Percentiles rank a stretch among this genome's conserved stretches.
Conservation (phyloP, 2,113 vertebrate genomes). For the Brachypodius melanocephalos region DNA sequence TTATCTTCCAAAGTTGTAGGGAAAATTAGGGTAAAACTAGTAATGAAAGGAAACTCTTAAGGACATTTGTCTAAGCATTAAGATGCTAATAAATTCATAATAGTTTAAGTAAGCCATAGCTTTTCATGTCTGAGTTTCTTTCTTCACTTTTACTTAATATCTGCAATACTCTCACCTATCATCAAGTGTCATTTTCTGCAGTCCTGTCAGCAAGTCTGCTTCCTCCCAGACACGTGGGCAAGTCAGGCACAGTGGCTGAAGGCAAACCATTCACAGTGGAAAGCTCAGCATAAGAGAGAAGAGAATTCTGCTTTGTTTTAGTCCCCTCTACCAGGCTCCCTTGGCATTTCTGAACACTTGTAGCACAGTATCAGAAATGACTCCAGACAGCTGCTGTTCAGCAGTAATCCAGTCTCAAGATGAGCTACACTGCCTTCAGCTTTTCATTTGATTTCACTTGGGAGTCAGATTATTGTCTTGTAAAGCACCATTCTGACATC, state of each 20-base stretch:
- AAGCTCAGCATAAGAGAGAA: background rate
- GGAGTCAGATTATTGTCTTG: slow-evolving; percentile 49
- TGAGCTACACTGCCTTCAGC: slow-evolving; percentile 25
- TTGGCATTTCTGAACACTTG: slow-evolving; percentile 5
- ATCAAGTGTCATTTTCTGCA: background rate
- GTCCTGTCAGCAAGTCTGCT: background rate
- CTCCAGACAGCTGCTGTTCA: slow-evolving; percentile 29
- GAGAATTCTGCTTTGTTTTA: background rate
- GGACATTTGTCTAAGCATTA: background rate
- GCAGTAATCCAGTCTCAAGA: slow-evolving; percentile 6
- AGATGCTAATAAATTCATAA: background rate
- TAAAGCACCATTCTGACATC: slow-evolving; percentile 46
- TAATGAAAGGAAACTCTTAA: background rate
- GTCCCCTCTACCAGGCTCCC: background rate
- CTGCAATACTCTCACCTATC: background rate
- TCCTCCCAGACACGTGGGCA: background rate
- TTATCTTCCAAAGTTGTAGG: background rate
- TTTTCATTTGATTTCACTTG: slow-evolving; percentile 52
- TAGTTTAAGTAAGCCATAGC: background rate
- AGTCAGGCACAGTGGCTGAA: background rate
- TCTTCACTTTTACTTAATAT: background rate
- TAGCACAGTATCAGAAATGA: background rate
- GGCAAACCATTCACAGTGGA: background rate
- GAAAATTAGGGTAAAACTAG: background rate
- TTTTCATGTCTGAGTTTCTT: background rate